Conservation (phyloP, 2,888 invertebrate species). For the Petrophora chlorosata region DNA sequence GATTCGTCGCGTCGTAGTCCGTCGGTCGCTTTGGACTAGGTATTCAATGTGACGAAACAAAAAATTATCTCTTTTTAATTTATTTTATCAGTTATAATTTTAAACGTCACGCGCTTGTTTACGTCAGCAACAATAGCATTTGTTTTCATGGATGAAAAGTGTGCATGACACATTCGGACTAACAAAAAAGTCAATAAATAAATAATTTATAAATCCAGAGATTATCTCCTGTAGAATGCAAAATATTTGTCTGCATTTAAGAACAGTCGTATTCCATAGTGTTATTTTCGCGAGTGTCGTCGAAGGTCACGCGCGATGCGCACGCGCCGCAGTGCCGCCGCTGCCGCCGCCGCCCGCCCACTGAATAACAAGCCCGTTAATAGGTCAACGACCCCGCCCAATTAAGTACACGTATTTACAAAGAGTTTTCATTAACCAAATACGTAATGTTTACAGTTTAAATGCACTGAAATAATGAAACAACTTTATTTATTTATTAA, state of each 20-base stretch:
- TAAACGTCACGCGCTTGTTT: no score
- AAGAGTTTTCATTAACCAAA: conserved; percentile 4
- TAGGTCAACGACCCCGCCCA: conserved; percentile 54
- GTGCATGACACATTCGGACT: no score
- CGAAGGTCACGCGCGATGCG: conserved; percentile 63
- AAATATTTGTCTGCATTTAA: background rate
- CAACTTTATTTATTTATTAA: background rate
- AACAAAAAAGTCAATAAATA: no score
- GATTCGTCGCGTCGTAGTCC: no score
- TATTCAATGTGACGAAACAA: no score
- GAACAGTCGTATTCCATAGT: conserved; percentile 3
- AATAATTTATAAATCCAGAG: no score
- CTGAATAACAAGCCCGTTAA: conserved; percentile 62
- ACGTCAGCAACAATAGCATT: no score
- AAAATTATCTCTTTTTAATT: no score
- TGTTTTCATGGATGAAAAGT: no score
- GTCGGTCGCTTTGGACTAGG: no score
- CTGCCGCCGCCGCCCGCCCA: conserved; percentile 58
- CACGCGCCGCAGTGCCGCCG: conserved; percentile 50
- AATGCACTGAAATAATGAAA: conserved; percentile 8
- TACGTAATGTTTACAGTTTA: conserved; percentile 1
- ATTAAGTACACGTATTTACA: conserved; percentile 31
- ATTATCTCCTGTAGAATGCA: background rate
- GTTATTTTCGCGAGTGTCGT: conserved; percentile 57
- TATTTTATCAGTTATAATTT: no score